Conservation (phyloP, 2,797 vertebrate species). For the Rhinella marina region DNA sequence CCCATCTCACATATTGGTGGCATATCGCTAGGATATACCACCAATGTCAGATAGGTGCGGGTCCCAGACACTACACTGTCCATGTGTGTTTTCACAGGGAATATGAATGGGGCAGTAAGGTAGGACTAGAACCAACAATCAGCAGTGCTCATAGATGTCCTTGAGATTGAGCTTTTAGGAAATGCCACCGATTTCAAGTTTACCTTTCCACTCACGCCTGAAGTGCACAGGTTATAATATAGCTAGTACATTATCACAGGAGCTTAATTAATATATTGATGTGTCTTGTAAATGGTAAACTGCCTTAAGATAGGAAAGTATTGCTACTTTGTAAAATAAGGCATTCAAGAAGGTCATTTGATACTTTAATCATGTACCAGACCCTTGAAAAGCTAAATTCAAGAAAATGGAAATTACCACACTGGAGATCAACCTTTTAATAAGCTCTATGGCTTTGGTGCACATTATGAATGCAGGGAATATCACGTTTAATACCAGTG, state of each 20-base stretch:
- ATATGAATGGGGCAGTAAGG: too few relatives aligned
- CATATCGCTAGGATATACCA: too few relatives aligned
- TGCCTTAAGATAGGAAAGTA: not conserved
- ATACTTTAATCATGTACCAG: not conserved
- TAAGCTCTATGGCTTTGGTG: not conserved
- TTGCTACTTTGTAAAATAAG: not conserved
- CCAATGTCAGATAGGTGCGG: too few relatives aligned
- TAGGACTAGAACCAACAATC: not conserved
- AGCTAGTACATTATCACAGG: not conserved
- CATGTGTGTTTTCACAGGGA: too few relatives aligned
- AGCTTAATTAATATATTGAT: not conserved
- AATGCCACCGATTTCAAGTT: too few relatives aligned
- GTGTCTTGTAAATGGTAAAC: not conserved
- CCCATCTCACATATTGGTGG: too few relatives aligned
- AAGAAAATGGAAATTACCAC: not conserved
- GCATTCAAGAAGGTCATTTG: not conserved
- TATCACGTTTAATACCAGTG: not conserved
- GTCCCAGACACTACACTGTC: too few relatives aligned
- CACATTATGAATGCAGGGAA: not conserved
- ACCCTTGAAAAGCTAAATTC: not conserved
- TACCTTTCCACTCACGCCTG: not conserved
- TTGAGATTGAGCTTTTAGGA: too few relatives aligned
- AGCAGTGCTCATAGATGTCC: too few relatives aligned
- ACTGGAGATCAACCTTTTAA: not conserved
- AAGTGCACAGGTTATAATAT: not conserved